phyloP scores from a whole-genome alignment of 1,140 invertebrate species.

The Coenobita brevimanus region DNA sequence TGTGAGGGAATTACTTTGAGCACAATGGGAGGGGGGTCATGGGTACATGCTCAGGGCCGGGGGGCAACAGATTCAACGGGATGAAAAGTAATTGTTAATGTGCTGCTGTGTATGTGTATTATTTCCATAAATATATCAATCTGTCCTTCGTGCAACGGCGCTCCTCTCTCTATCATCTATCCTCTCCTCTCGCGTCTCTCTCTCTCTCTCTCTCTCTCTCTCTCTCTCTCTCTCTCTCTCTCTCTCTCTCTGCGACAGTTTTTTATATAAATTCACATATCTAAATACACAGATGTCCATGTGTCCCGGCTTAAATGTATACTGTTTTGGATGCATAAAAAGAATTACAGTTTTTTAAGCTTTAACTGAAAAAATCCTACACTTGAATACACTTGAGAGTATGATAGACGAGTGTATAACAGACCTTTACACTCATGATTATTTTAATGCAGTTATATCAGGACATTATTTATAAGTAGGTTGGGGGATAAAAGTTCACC shows the following conservation, averaged over 20 bases:
- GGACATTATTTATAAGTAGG: too few relatives aligned
- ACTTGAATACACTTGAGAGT: too few relatives aligned
- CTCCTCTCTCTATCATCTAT: neutral
- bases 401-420: too few relatives aligned
- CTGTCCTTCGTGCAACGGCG: neutral
- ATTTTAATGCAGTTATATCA: too few relatives aligned
- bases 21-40: neutral
- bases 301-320: neutral
- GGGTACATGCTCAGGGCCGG: too few relatives aligned
- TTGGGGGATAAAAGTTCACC: too few relatives aligned
- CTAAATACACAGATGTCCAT: constrained; percentile 15
- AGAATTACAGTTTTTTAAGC: too few relatives aligned
- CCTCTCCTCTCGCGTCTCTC: neutral
- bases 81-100: too few relatives aligned
- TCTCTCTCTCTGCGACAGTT: neutral
- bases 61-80: too few relatives aligned
- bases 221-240: neutral
- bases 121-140: neutral
- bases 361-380: too few relatives aligned
- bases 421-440: too few relatives aligned
- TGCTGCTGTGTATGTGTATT: too few relatives aligned
- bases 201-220: neutral
- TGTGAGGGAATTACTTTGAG: neutral
- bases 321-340: neutral
- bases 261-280: constrained; percentile 3